Conservation (phyloP, 2,113 vertebrate genomes). For the Columba livia region DNA sequence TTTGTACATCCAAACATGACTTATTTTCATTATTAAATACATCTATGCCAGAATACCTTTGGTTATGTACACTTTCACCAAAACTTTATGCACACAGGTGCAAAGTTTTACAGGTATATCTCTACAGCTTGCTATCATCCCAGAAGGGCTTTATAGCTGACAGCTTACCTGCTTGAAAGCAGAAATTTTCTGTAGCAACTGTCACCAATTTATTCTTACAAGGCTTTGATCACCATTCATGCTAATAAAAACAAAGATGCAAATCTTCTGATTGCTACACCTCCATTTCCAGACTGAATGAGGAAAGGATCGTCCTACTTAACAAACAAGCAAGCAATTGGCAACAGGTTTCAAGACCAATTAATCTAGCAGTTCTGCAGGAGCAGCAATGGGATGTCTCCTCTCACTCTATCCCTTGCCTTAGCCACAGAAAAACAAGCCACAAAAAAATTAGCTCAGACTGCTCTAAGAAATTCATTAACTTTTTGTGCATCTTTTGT, state of each 20-base stretch:
- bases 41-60: neutral
- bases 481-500: neutral
- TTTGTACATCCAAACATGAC: neutral
- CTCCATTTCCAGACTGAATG: neutral
- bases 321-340: neutral
- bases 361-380: neutral
- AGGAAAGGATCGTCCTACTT: neutral
- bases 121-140: neutral
- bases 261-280: neutral
- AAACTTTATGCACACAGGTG: neutral
- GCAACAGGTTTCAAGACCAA: neutral
- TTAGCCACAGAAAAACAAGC: neutral
- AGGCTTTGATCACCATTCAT: neutral
- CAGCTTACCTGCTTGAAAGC: neutral
- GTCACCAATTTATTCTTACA: neutral
- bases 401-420: neutral
- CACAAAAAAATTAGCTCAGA: neutral
- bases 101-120: neutral
- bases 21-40: neutral
- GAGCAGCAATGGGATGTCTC: neutral
- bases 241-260: neutral
- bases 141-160: neutral
- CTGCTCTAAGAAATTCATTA: neutral
- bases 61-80: neutral
- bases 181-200: neutral